Conservation (phyloP, 2,113 vertebrate species). For the Ptilonorhynchus violaceus region DNA sequence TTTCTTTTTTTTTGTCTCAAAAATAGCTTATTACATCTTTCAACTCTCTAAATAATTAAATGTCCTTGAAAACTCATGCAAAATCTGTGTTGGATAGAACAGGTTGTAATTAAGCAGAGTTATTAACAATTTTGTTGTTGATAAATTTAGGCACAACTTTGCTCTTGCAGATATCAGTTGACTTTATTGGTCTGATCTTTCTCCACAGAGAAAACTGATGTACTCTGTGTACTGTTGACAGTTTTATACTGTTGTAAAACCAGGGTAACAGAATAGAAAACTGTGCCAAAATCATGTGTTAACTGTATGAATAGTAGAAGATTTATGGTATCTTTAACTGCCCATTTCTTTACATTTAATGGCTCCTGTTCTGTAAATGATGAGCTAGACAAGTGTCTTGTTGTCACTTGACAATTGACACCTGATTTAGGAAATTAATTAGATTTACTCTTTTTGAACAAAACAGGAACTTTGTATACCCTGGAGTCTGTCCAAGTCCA, state of each 20-base stretch:
- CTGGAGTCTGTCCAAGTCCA: neutral
- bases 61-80: slow-evolving; percentile 27
- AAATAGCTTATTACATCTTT: slow-evolving; percentile 57
- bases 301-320: neutral
- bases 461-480: neutral
- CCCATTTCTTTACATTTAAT: neutral
- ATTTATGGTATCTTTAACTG: neutral
- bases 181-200: slow-evolving; percentile 3
- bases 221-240: neutral
- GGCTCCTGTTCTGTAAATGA: neutral
- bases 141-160: slow-evolving; percentile 25
- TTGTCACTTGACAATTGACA: neutral
- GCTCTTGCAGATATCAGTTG: neutral
- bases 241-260: neutral
- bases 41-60: slow-evolving; percentile 60
- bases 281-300: neutral
- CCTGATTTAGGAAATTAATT: neutral
- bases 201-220: neutral
- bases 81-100: slow-evolving; percentile 14
- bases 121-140: slow-evolving; percentile 41
- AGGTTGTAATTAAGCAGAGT: slow-evolving; percentile 52
- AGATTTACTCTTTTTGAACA: neutral
- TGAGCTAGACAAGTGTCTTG: neutral
- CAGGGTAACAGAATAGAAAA: neutral
- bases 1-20: slow-evolving; percentile 20